Base-by-base conservation (phyloP, 1,140 invertebrate species). In the Cyclargus thomasi region DNA sequence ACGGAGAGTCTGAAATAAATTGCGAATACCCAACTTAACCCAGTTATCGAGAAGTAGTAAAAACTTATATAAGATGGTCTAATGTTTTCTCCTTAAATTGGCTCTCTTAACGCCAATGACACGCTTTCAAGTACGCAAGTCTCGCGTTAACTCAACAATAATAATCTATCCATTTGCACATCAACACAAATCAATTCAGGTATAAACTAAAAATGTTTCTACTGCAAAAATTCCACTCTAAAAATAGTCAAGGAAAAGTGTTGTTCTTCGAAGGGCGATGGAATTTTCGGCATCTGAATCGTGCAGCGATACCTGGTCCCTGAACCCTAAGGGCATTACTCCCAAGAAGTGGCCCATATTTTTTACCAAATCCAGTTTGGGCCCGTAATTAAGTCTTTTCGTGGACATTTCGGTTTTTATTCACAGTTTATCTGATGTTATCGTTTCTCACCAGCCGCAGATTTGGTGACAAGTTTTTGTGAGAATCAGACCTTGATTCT, bases 281-380 rank as follows among this genome's bases (percentile, higher is more conserved):
- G 53, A 20, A 59, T 59, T 20, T 10, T 17, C 53, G 55, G 20
- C 10, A 59, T 20, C 7, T 74, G 67, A 67, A 67, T 66, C 67
- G 22, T 74, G 67, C 67, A 67, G 64, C 67, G 35, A 68, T 67
- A 73, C 70, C 68, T 70, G 68, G 68, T 77, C 71, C 69, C 69
- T 70, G 69, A 53, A 66, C 64, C 62, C 67, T 67, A 65, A 74
- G 74, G 71, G 53, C 68, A 63, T 72, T 74, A 71, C 69, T 71
- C 68, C 67, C 67, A 53, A 72, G 70, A 63, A 53, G 22, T 63
- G 67, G 47, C 62, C 62, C 53, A 65, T 65, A 65, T 65, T 65
- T 57, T 64, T 68, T 68, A 64, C 57, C 18, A 57, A 35, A 68
- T 64, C 62, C 64, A 53, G 64, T 65, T 65, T 55, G 20, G 22